Percentiles rank a stretch among this genome's conserved stretches.
phyloP scores from a whole-genome alignment of 2,888 invertebrate species.

The Cryptosula pallasiana region DNA sequence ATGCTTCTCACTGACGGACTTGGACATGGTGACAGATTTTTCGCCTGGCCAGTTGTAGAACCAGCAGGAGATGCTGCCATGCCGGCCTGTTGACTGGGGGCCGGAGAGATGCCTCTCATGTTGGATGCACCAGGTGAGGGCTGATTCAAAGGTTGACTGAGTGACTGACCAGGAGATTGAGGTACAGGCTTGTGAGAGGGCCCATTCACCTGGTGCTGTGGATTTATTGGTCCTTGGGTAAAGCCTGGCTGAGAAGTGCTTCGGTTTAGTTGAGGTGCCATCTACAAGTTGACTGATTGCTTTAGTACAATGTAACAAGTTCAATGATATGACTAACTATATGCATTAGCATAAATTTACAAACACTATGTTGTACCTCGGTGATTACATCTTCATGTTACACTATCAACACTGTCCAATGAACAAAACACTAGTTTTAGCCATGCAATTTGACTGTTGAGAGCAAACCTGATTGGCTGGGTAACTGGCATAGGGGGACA shows the following conservation, averaged over 20 bases:
- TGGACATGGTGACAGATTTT: constrained; percentile 7
- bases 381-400: neutral
- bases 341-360: neutral
- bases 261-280: neutral
- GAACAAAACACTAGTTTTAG: neutral
- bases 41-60: neutral
- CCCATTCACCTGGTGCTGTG: neutral
- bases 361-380: neutral
- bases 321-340: too few species aligned
- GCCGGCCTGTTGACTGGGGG: neutral
- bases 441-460: too few species aligned
- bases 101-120: neutral
- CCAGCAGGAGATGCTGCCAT: neutral
- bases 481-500: constrained; percentile 9
- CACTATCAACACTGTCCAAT: neutral
- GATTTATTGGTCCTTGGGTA: neutral
- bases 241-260: neutral
- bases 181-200: constrained; percentile 10
- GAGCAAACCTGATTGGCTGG: neutral
- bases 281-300: too few species aligned
- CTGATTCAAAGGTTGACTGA: neutral
- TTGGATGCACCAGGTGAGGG: neutral
- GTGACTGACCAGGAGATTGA: neutral
- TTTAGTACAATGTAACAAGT: too few species aligned
- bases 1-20: constrained; percentile 21